A percentile compares a stretch with the other conserved stretches of the same genome.
These are phyloP conservation scores for Allygus modestus DNA, from an alignment of 2,888 invertebrate genomes.

Conservation along the genomic window DNA sequence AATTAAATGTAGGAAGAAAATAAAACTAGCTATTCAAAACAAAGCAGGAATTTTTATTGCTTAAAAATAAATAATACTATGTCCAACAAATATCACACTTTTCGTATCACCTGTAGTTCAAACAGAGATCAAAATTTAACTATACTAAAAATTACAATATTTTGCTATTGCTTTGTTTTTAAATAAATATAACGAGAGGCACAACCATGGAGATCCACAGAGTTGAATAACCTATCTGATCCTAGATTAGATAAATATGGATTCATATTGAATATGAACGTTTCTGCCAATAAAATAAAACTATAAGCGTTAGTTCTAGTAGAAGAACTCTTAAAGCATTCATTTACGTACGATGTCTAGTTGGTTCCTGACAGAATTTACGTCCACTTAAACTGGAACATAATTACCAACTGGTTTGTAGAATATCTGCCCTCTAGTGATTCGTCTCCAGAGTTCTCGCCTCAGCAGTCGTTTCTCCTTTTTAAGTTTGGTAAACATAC, in stretches of 20 bases:
- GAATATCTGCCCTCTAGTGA: constrained; percentile 86
- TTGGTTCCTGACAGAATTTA: neutral
- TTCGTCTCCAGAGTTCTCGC: constrained; percentile 87
- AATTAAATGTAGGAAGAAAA: too few species aligned
- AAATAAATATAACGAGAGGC: neutral
- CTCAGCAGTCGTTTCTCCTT: constrained; percentile 92
- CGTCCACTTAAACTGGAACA: neutral
- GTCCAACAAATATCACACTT: constrained; percentile 28
- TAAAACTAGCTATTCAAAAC: neutral
- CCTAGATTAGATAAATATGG: neutral
- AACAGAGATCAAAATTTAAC: constrained; percentile 28
- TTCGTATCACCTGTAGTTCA: neutral
- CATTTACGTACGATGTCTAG: neutral
- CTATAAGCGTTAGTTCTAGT: neutral
- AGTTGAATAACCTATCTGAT: neutral
- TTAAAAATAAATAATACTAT: neutral
- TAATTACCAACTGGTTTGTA: constrained; percentile 82
- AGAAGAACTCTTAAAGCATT: neutral
- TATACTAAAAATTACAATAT: constrained; percentile 14
- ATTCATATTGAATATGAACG: neutral
- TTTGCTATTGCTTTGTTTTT: constrained; percentile 22
- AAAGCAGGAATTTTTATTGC: constrained; percentile 17
- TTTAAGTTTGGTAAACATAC: constrained; percentile 92
- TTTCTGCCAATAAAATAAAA: neutral
- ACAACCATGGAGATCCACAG: constrained; percentile 18